Evolutionary conservation across 2,888 invertebrate species (phyloP).

Genomic region (Thymelicus lineola): DNA sequence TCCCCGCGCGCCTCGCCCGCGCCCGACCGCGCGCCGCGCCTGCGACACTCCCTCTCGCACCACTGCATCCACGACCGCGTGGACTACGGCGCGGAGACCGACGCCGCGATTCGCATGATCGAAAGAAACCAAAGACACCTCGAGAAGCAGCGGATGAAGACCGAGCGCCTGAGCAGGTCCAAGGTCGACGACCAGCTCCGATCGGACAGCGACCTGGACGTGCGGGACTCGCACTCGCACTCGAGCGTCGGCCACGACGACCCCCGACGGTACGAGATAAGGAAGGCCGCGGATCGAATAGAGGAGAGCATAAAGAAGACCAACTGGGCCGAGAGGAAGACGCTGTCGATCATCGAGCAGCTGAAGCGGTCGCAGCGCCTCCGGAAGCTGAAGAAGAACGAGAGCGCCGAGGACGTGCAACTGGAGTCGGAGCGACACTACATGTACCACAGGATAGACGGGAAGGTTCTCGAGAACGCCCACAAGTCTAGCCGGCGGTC

Average conservation of each 20-base stretch:
- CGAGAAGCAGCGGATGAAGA: slow-evolving; percentile 82
- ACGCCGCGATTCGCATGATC: slow-evolving; percentile 83
- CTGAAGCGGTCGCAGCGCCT: slow-evolving; percentile 75
- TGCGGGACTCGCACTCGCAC: slow-evolving; percentile 58
- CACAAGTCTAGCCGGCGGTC: slow-evolving; percentile 81
- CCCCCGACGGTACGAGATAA: slow-evolving; percentile 65
- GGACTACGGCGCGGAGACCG: slow-evolving; percentile 86
- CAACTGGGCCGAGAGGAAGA: slow-evolving; percentile 80
- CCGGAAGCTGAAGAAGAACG: slow-evolving; percentile 72
- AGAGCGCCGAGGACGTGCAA: slow-evolving; percentile 78
- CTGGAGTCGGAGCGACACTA: slow-evolving; percentile 77
- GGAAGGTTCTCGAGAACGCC: slow-evolving; percentile 81
- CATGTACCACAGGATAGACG: slow-evolving; percentile 77
- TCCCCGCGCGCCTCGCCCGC: slow-evolving; percentile 65
- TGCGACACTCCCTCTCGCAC: slow-evolving; percentile 77
- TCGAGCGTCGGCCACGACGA: slow-evolving; percentile 53
- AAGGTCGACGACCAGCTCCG: slow-evolving; percentile 73
- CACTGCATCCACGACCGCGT: slow-evolving; percentile 74
- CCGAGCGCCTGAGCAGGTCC: slow-evolving; percentile 69
- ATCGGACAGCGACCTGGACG: slow-evolving; percentile 73
- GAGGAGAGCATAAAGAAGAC: slow-evolving; percentile 81
- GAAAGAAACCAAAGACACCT: slow-evolving; percentile 86
- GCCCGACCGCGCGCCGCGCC: slow-evolving; percentile 66
- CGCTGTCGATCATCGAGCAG: slow-evolving; percentile 78
- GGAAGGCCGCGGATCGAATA: slow-evolving; percentile 73